Percentiles rank a stretch among this genome's conserved stretches.
Evolutionary conservation across 2,113 vertebrate genomes (phyloP).

Genomic region (Alethe diademata): DNA sequence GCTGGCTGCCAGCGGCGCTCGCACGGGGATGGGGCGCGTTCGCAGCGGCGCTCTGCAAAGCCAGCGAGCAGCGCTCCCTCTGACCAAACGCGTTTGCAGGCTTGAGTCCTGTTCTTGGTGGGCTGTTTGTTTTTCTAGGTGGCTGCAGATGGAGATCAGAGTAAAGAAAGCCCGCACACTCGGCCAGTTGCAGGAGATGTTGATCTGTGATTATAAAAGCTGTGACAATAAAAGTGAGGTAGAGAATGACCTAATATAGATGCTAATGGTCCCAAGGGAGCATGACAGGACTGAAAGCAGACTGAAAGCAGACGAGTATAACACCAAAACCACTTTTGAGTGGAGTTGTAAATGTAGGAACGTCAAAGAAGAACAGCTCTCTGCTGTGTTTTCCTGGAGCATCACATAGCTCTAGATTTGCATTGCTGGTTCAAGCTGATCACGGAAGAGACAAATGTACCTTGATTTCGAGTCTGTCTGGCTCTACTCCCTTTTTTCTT

Average conservation of each 20-base stretch:
- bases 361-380: not conserved
- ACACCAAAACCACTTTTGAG: not conserved
- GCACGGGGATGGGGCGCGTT: not conserved
- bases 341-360: not conserved
- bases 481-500: not conserved
- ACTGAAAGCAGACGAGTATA: not conserved
- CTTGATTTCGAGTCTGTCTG: not conserved
- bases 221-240: not conserved
- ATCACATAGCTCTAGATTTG: not conserved
- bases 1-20: not conserved
- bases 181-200: not conserved
- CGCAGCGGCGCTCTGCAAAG: rapidly evolving
- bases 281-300: not conserved
- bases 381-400: not conserved
- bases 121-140: not conserved
- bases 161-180: not conserved
- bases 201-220: not conserved
- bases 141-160: not conserved
- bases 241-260: not conserved
- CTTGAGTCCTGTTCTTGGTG: not conserved
- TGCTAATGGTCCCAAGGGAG: not conserved
- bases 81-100: not conserved
- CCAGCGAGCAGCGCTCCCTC: too few species aligned
- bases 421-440: not conserved
- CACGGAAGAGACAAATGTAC: not conserved